A percentile compares a stretch with the other conserved stretches of the same genome.
These are phyloP conservation scores for Caenorhabditis afra DNA, from an alignment of 2,888 invertebrate genomes.

Conservation along the genomic window DNA sequence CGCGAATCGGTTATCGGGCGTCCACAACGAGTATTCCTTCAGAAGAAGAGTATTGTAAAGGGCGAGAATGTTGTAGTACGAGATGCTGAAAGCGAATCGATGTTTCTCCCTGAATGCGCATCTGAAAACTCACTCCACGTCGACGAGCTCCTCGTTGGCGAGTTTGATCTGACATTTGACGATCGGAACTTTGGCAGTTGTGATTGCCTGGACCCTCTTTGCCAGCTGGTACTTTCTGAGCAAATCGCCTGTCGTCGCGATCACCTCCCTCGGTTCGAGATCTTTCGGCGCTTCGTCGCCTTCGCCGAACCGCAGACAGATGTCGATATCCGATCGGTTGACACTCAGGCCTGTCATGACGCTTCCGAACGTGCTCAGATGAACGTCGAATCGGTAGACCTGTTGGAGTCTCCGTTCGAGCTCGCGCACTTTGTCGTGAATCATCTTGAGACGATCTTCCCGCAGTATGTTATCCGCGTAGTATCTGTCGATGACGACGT, in stretches of 20 bases:
- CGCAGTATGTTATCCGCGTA: slow-evolving; percentile 31
- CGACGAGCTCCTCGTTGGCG: slow-evolving; percentile 76
- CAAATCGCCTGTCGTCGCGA: slow-evolving; percentile 8
- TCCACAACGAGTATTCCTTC: slow-evolving; percentile 82
- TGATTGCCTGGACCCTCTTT: slow-evolving; percentile 71
- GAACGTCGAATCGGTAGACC: neutral
- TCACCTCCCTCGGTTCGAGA: slow-evolving; percentile 25
- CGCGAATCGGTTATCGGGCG: slow-evolving; percentile 82
- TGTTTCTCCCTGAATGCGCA: too few species aligned
- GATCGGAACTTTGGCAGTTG: slow-evolving; percentile 84
- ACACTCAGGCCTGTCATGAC: slow-evolving; percentile 84
- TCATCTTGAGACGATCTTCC: slow-evolving; percentile 10
- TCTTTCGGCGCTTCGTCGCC: slow-evolving; percentile 69
- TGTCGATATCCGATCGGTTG: slow-evolving; percentile 84
- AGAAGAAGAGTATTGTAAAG: slow-evolving; percentile 84
- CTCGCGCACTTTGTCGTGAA: slow-evolving; percentile 32
- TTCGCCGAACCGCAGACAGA: slow-evolving; percentile 83
- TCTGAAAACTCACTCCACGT: slow-evolving; percentile 82
- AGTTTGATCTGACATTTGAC: slow-evolving; percentile 83
- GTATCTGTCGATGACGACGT: slow-evolving; percentile 47
- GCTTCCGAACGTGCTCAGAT: slow-evolving; percentile 83
- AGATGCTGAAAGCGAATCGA: slow-evolving; percentile 81
- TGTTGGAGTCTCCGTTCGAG: slow-evolving; percentile 29
- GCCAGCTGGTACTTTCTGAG: slow-evolving; percentile 16
- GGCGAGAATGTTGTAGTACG: slow-evolving; percentile 84